Base-by-base conservation (phyloP, 2,113 vertebrate genomes). In the Himantopus leucocephalus region DNA sequence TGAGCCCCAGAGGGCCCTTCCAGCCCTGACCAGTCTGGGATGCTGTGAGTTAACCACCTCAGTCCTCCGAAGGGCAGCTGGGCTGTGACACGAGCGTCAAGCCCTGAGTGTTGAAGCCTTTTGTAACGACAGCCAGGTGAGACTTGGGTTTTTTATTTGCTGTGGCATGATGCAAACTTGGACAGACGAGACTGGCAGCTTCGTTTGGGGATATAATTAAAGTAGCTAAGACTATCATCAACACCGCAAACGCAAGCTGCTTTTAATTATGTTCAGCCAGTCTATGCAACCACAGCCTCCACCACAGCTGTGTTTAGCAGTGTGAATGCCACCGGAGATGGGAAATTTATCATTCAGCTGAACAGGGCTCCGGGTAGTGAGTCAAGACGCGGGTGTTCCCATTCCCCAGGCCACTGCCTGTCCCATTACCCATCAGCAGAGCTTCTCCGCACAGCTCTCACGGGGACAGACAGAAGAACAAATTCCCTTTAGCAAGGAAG, bases 111-210 rank as follows among this genome's bases (percentile, higher is more conserved):
- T 5, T 13, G 59, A 58, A 58, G 86, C 27, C 23, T 64, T 72
- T 39, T 19, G 8, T n/a, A 73, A 13, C 0, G 0, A 15, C 26
- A 59, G 32, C 26, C 60, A 14, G n/a, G n/a, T 1, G 0, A 48
- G 58, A 47, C 8, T 14, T 35, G 41, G 2, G 12, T 15, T 47
- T 55, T 41, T 29, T 9, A 22, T 39, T 18, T 1, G 1, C 43
- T 14, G 29, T 35, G 27, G 41, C 35, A 24, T 10, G 12, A 34
- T 37, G 32, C 21, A 26, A 45, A 29, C 12, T 85, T 26, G 29
- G 53, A 53, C 75, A 30, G 75, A 32, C 17, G 30, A 67, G n/a
- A 26, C 53, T 11, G 37, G 52, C 53, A 89, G 67, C 67, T 74
- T 53, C 9, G 0, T 47, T 34, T 53, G 55, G 62, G 53, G 34